A percentile compares a stretch with the other conserved stretches of the same genome.
Conservation (phyloP, 2,888 invertebrate species). For the Cryptus viduatorius region DNA sequence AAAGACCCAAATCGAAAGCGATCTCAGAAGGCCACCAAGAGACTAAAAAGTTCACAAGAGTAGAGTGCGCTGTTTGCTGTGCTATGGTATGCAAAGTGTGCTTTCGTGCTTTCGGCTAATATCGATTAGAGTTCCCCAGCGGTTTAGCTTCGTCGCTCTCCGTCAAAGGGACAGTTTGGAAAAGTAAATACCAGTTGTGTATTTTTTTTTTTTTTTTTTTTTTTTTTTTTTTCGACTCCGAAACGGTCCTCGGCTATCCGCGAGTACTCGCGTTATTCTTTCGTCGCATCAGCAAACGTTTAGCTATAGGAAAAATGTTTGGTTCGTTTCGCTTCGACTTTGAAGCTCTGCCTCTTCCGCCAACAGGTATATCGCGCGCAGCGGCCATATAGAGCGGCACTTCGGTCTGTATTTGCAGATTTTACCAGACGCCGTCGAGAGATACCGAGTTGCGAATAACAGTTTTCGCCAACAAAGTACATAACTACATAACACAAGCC, state of each 20-base stretch:
- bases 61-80: conserved; percentile 60
- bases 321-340: conserved; percentile 48
- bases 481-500: not conserved
- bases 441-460: conserved; percentile 26
- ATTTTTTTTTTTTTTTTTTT: conserved; percentile 4
- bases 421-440: conserved; percentile 6
- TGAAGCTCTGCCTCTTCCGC: conserved; percentile 16
- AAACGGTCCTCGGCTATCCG: conserved; percentile 17
- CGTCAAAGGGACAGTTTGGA: conserved; percentile 61
- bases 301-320: conserved; percentile 54
- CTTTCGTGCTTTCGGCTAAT: conserved; percentile 55
- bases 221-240: conserved; percentile 9
- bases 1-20: conserved; percentile 31
- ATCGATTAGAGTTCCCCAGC: conserved; percentile 59
- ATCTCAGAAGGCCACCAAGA: conserved; percentile 15
- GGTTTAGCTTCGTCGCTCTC: conserved; percentile 42
- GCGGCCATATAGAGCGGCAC: not conserved
- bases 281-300: conserved; percentile 44
- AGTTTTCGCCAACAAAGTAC: conserved; percentile 3
- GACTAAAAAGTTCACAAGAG: conserved; percentile 42
- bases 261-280: conserved; percentile 29
- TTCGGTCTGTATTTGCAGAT: conserved; percentile 7
- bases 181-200: conserved; percentile 46
- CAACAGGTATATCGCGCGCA: not conserved
- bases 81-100: conserved; percentile 50